Conservation (phyloP, 2,113 vertebrate species). For the Hoplias malabaricus region DNA sequence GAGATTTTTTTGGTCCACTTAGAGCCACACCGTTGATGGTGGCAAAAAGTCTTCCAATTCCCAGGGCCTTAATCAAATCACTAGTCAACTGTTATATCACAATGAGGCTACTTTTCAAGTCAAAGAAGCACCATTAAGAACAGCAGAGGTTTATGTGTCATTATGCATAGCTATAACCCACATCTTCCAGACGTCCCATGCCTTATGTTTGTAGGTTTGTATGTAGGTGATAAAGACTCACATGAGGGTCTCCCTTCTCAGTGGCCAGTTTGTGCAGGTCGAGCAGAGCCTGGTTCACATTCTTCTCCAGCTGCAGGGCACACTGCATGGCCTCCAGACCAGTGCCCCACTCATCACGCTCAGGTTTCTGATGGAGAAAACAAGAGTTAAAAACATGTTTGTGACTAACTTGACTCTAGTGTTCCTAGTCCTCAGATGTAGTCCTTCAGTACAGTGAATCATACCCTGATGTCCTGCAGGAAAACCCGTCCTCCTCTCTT, state of each 20-base stretch:
- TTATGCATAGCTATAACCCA: not conserved
- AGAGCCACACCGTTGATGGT: no score
- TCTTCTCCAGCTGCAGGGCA: slow-evolving; percentile 81
- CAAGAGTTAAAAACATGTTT: not conserved
- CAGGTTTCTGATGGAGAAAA: no score
- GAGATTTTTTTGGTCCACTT: no score
- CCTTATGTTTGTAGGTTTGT: not conserved
- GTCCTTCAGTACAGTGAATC: not conserved
- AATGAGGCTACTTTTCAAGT: no score
- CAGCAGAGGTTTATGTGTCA: not conserved
- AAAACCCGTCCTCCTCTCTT: slow-evolving; percentile 78
- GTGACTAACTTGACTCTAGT: not conserved
- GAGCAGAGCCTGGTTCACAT: slow-evolving; percentile 79
- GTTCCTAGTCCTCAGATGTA: not conserved
- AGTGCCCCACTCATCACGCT: slow-evolving; percentile 76
- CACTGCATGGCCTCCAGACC: slow-evolving; percentile 78
- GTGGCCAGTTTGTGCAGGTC: slow-evolving; percentile 77
- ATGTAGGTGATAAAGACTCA: slow-evolving; percentile 58
- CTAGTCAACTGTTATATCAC: no score
- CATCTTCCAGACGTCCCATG: not conserved
- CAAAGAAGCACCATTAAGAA: no score
- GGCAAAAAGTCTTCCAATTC: no score
- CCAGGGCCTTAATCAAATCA: no score
- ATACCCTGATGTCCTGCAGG: slow-evolving; percentile 80
- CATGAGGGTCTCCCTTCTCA: slow-evolving; percentile 73